phyloP scores from a whole-genome alignment of 1,140 invertebrate species.

The Ceratina australensis region DNA sequence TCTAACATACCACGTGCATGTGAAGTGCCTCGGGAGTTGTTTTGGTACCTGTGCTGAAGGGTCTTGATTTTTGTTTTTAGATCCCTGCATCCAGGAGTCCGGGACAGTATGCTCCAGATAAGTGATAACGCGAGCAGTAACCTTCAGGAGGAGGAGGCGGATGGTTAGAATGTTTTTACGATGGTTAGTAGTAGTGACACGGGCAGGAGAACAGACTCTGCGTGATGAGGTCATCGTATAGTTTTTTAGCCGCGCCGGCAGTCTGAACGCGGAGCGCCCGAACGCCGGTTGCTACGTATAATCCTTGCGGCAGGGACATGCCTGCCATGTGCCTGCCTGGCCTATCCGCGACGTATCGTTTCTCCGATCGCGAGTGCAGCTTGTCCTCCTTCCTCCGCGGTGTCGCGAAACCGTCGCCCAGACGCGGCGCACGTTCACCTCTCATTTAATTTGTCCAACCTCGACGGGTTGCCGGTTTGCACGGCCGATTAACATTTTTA shows the following conservation, averaged over 20 bases:
- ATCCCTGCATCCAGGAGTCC: background rate
- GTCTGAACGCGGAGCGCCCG: slow-evolving; percentile 70
- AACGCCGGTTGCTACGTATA: slow-evolving; percentile 66
- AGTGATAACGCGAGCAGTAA: slow-evolving; percentile 34
- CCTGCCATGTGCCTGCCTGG: slow-evolving; percentile 44
- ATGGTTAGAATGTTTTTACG: slow-evolving; percentile 68
- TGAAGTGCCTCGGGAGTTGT: background rate
- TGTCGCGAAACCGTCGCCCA: slow-evolving; percentile 7
- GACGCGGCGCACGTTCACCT: slow-evolving; percentile 7
- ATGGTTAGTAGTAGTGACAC: slow-evolving; percentile 70
- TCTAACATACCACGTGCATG: too few species aligned
- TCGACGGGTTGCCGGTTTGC: background rate
- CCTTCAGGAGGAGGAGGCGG: slow-evolving; percentile 41
- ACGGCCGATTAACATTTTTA: slow-evolving; percentile 9
- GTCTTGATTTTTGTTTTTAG: background rate
- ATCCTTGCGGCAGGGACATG: slow-evolving; percentile 40
- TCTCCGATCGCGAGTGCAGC: slow-evolving; percentile 46
- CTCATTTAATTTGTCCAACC: slow-evolving; percentile 16
- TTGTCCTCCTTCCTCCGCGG: slow-evolving; percentile 16
- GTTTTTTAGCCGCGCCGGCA: slow-evolving; percentile 72
- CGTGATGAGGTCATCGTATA: slow-evolving; percentile 75
- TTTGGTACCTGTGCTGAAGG: too few species aligned
- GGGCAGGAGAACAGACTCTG: slow-evolving; percentile 67
- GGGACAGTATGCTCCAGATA: slow-evolving; percentile 1
- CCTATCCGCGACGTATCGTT: slow-evolving; percentile 32